Evolutionary conservation across 2,797 vertebrate species (phyloP), one percentile per base, ranked within the genome.

Genomic region (Cuculus canorus): DNA sequence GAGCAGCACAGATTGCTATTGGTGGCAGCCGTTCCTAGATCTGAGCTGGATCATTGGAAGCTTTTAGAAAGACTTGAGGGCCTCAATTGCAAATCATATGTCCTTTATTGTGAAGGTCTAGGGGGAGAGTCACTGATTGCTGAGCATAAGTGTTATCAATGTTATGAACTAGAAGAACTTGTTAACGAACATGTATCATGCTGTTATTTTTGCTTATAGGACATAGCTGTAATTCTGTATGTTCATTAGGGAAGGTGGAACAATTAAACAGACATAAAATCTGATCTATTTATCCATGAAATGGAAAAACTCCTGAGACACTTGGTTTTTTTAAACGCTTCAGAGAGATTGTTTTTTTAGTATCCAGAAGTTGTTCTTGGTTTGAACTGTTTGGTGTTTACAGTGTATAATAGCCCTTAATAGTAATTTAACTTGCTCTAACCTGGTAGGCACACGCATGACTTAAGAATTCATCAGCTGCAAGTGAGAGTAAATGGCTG

Each of bases 401-500:
- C 22, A 47, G 28, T 64, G 7, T 71, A 11, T 65, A 66, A 32
- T 64, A 50, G 54, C 32, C 10, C 11, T 37, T 48, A 27, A 48
- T 53, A 35, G 18, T 86, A 59, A 69, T 87, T 68, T 39, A 30
- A n/a, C 33, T 71, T 92, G 30, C 18, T 94, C 73, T 86, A 15
- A 54, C n/a, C 71, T 83, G 57, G 8, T 84, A 99, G 99, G 97
- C 99, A 99, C 95, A 99, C 99, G 5, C 99, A 99, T n/a, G 98
- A 99, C 88, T 97, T 99, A 32, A 98, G 99, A 95, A 98, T 99
- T 25, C 99, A 99, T 95, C 99, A 99, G 91, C 82, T 99, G 92
- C 98, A 99, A 96, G 99, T 99, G n/a, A 98, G 99, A 73, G 99
- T 99, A 0, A 99, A 98, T 21, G 99, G 99, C 84, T 99, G 99